These are phyloP conservation scores for Neuroterus valhalla DNA, from an alignment of 1,140 invertebrate genomes.

Conservation along the genomic window DNA sequence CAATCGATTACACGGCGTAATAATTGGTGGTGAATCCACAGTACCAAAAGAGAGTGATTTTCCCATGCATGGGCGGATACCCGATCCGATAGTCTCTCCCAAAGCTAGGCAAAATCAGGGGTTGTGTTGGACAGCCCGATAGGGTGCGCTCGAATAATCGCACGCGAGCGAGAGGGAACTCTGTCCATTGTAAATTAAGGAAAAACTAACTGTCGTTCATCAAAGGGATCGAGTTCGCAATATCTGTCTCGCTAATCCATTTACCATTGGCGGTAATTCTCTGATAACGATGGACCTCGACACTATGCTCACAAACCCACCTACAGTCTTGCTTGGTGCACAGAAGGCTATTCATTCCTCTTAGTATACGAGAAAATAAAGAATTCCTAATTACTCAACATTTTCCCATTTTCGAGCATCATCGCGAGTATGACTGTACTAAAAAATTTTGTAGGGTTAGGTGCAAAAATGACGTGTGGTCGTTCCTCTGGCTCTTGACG, in stretches of 20 bases:
- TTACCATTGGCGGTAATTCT: slow-evolving; percentile 60
- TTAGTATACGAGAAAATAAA: background rate
- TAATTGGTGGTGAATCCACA: slow-evolving; percentile 58
- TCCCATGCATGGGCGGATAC: background rate
- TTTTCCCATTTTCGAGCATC: background rate
- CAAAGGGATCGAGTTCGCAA: slow-evolving; percentile 59
- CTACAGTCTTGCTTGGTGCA: background rate
- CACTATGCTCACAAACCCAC: background rate
- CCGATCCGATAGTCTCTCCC: background rate
- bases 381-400: background rate
- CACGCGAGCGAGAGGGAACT: background rate
- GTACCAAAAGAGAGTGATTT: background rate
- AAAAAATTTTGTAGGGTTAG: background rate
- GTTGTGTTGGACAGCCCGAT: background rate
- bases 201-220: slow-evolving; percentile 62
- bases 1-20: slow-evolving; percentile 64
- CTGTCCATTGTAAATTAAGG: slow-evolving; percentile 60
- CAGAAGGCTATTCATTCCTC: slow-evolving; percentile 26
- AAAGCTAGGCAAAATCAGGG: background rate
- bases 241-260: slow-evolving; percentile 60
- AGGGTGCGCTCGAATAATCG: background rate
- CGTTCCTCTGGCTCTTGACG: background rate
- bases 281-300: slow-evolving; percentile 26
- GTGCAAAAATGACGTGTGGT: background rate
- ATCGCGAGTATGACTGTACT: background rate